Evolutionary conservation across 2,888 invertebrate genomes (phyloP), one percentile per base, ranked within the genome.

Genomic region (Pollenia griseotomentosa): DNA sequence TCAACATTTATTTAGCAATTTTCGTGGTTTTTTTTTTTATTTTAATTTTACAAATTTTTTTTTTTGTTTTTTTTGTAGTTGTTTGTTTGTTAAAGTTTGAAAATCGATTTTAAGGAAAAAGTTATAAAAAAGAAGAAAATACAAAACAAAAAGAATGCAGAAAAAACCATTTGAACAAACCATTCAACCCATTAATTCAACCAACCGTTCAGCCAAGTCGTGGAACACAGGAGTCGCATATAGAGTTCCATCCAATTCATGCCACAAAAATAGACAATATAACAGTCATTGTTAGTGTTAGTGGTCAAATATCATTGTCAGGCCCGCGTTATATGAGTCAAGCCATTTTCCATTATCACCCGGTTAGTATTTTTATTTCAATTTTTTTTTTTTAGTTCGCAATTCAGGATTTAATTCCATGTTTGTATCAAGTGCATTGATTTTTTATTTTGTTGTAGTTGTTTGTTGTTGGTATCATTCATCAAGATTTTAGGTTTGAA

Each of bases 231-330:
- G 71, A 79, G 59, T 51, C 33, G 33, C 44, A 19, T 78, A 63
- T 61, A 79, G 88, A 65, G 65, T 66, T 59, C 23, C 74, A 74
- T 59, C 23, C 74, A 74, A 59, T 59, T 51, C 51, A 82, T 44
- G 53, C 57, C 78, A 73, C 16, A 48, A 70, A 71, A 65, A 55
- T 70, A 42, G 42, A 51, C 71, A 66, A 55, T 48, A 71, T 55
- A 73, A 63, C 53, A 84, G 81, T 78, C 80, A 89, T 89, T 89
- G 88, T 86, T 88, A 80, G 82, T 84, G 83, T 88, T 81, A 88
- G 89, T 90, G 90, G 91, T 91, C 91, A 90, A 91, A 91, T 92
- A 91, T 91, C 92, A 92, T 87, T 87, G 87, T 87, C 81, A 78
- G 61, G 19, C 61, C 81, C 74, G 90, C 89, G 90, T 91, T 92